Base-by-base conservation (phyloP, 2,797 vertebrate genomes). In the Cyclura pinguis region DNA sequence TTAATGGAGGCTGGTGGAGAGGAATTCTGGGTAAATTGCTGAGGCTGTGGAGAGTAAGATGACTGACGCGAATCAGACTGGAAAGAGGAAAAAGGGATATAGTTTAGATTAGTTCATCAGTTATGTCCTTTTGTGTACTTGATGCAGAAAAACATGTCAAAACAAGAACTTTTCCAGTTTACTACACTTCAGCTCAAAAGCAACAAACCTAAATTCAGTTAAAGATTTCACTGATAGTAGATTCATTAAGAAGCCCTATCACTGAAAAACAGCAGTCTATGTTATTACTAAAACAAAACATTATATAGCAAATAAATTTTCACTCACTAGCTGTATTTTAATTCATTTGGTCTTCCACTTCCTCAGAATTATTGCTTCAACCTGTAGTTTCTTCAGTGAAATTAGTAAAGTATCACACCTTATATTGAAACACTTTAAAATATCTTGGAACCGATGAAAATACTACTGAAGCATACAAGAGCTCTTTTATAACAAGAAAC, bases 11-110 rank as follows among this genome's bases (percentile, higher is more conserved):
- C 94, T 93, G 97, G 95, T 47, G 97, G 97, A 93, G 97, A 96
- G 93, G 98, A 98, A 91, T 97, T 98, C 97, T 98, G 98, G 92
- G 98, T 94, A 96, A 98, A 98, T 14, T 97, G 97, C 13, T 97
- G 97, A 89, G 98, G 97, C 97, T 99, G 99, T 47, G 99, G 98
- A 87, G 99, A 99, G 92, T 98, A 99, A 91, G 99, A 99, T 85
- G 99, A 99, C 95, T 98, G 98, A 29, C 97, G 98, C 27, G 98
- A 98, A 93, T 99, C 99, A 80, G 99, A 99, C 99, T 99, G 93
- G 88, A 96, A 84, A 90, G 80, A 52, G 93, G 91, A 92, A 93
- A 94, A 94, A 87, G 95, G 92, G 32, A 95, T 59, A 69, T 88
- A 93, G 95, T 96, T 95, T 78, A 91, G 91, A 94, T 97, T 97